phyloP scores from a whole-genome alignment of 2,888 invertebrate genomes.

The Euclidia mi region DNA sequence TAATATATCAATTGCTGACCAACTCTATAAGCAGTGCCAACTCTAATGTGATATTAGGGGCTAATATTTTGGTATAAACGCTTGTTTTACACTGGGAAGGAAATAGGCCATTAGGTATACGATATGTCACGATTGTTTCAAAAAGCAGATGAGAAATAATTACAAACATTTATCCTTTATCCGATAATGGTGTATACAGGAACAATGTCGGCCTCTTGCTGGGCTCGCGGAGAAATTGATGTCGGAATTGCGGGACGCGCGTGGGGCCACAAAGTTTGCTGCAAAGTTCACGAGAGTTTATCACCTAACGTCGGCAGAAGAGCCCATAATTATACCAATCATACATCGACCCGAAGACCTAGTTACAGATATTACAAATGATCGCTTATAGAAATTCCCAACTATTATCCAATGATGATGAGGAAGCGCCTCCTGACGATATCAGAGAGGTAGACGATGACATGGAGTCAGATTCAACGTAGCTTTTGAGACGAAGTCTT shows the following conservation, averaged over 20 bases:
- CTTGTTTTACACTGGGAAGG: too few species aligned
- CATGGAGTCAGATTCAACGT: not conserved
- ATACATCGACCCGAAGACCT: conserved; percentile 44
- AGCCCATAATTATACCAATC: conserved; percentile 20
- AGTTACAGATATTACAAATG: conserved; percentile 33
- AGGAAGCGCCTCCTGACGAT: not conserved
- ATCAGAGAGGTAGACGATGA: not conserved
- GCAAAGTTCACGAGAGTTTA: conserved; percentile 48
- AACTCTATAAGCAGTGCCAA: too few species aligned
- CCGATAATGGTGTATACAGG: conserved; percentile 50
- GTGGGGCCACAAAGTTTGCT: conserved; percentile 66
- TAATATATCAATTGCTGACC: too few species aligned
- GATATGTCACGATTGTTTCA: too few species aligned
- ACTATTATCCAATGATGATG: conserved; percentile 5
- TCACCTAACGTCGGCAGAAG: conserved; percentile 55
- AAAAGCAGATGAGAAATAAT: too few species aligned
- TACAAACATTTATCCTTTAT: too few species aligned
- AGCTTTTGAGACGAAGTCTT: not conserved
- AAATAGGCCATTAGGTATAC: too few species aligned
- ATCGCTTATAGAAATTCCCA: conserved; percentile 49
- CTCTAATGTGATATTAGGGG: too few species aligned
- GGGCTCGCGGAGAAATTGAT: conserved; percentile 74
- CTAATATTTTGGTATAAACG: too few species aligned
- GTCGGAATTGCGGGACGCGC: conserved; percentile 64
- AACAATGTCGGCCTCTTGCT: conserved; percentile 64